Base-by-base conservation (phyloP, 2,888 invertebrate species). In the Cephus nigrinus region DNA sequence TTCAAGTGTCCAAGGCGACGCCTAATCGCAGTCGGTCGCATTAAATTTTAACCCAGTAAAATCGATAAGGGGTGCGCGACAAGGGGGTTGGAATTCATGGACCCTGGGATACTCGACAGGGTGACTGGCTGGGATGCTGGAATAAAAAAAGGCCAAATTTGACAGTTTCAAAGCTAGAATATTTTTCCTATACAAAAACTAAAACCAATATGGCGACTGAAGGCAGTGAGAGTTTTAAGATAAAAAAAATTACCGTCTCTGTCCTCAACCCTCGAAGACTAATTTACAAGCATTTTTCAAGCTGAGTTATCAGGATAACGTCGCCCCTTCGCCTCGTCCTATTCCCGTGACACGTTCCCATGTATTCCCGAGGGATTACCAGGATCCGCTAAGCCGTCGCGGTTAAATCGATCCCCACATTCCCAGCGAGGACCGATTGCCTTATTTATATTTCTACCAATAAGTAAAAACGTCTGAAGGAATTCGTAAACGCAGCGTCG, bases 301-400 rank as follows among this genome's bases (percentile, higher is more conserved):
- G 72, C 80, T 78, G 82, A 84, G 82, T 82, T 84, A 84, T 85
- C 85, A 76, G 86, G 89, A 89, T 87, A 88, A 89, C 84, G 80
- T 71, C 69, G 31, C 72, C 40, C 71, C 33, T 15, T 32, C 55
- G 74, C 55, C 75, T 72, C 72, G 72, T 78, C 73, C 74, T 72
- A 80, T 79, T 80, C 81, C 80, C 81, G 80, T 79, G 80, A 81
- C 86, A 82, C 82, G 81, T 88, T 86, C 81, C 79, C 88, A 84
- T 85, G 86, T 85, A 87, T 88, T 89, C 88, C 87, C 82, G 76
- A 72, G 85, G 89, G 90, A 88, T 90, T 90, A 90, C 85, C 82
- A 82, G 83, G 84, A 89, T 88, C 90, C 89, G 89, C 86, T 90
- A 90, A 90, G 90, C 88, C 85, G 76, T 55, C 74, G 68, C 83